These are phyloP conservation scores for Meleagris gallopavo DNA, from an alignment of 2,113 vertebrate species.

Conservation along the genomic window DNA sequence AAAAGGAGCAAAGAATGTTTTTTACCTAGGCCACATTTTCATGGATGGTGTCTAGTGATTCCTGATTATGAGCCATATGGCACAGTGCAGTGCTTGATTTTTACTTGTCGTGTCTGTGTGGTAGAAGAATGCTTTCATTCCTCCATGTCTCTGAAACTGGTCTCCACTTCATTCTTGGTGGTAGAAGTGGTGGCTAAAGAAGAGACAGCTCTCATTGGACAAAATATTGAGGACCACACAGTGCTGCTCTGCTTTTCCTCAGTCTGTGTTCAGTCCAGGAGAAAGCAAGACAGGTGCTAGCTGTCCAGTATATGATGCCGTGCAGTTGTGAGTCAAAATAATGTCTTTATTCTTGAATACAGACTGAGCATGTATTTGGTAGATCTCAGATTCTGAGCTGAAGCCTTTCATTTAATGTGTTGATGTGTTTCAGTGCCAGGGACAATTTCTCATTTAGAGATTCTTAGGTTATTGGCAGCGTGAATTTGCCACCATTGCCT, in stretches of 20 bases:
- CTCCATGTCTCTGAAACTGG: neutral
- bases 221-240: neutral
- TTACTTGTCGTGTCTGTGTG: neutral
- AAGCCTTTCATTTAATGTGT: neutral
- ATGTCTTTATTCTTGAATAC: neutral
- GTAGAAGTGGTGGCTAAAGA: neutral
- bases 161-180: neutral
- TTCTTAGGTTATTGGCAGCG: neutral
- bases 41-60: neutral
- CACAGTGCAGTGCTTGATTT: neutral
- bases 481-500: neutral
- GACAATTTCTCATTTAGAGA: neutral
- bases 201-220: neutral
- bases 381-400: neutral
- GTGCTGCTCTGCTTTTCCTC: neutral
- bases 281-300: neutral
- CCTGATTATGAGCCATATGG: rapidly evolving
- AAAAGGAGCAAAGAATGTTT: neutral
- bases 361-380: neutral
- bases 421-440: neutral
- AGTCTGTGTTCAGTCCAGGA: neutral
- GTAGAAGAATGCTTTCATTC: neutral
- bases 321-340: neutral
- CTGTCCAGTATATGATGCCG: neutral
- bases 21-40: neutral